These are phyloP conservation scores for Alfaro cultratus DNA, from an alignment of 2,797 vertebrate species.

Conservation along the genomic window DNA sequence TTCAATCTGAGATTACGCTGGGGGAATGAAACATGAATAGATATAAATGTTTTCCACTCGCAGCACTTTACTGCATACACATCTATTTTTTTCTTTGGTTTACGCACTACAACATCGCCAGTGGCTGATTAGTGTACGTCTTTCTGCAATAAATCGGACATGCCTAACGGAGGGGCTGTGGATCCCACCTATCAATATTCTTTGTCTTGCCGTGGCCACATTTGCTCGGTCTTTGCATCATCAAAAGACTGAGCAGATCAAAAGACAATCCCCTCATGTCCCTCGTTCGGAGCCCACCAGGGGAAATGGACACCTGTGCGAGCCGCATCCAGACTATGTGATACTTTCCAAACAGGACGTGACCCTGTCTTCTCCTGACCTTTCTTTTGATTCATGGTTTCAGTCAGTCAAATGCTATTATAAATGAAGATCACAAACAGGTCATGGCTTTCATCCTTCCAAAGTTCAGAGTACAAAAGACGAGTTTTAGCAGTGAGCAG, in stretches of 20 bases:
- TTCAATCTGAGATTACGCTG: background rate
- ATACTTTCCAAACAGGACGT: slow-evolving; percentile 61
- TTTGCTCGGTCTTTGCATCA: slow-evolving; percentile 55
- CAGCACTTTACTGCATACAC: background rate
- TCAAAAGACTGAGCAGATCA: slow-evolving; percentile 67
- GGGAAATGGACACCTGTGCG: slow-evolving; percentile 37
- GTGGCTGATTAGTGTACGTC: background rate
- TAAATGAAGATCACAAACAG: slow-evolving; percentile 82
- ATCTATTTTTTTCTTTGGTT: background rate
- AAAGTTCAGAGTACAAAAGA: slow-evolving; percentile 78
- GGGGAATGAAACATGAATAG: background rate
- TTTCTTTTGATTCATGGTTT: slow-evolving; percentile 80
- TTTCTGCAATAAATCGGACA: background rate
- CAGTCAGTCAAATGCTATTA: slow-evolving; percentile 77
- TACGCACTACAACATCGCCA: no score
- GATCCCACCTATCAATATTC: slow-evolving; percentile 1
- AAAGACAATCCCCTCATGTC: slow-evolving; percentile 52
- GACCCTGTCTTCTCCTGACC: slow-evolving; percentile 73
- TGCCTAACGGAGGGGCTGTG: background rate
- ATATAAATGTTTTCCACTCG: background rate
- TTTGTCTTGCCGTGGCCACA: slow-evolving; percentile 10
- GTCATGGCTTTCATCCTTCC: slow-evolving; percentile 78
- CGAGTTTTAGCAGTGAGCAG: slow-evolving; percentile 44
- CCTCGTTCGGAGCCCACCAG: slow-evolving; percentile 50
- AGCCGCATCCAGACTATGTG: slow-evolving; percentile 52